Evolutionary conservation across 2,113 vertebrate species (phyloP).

Genomic region (Hucho hucho): DNA sequence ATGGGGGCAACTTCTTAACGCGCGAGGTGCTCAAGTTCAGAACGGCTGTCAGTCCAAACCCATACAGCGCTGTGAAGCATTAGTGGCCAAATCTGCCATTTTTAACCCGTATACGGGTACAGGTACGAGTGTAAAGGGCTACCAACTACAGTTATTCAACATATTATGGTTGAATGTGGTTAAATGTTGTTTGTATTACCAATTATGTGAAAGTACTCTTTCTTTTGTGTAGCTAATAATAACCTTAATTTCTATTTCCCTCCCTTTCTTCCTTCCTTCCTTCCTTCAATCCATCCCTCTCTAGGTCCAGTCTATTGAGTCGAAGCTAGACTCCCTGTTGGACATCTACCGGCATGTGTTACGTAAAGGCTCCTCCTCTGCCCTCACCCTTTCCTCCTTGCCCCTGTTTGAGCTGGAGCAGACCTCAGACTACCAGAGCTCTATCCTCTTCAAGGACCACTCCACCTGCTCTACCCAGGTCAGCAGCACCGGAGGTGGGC

Average conservation of each 20-base stretch:
- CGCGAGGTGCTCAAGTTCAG: no score
- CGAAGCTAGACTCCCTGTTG: conserved; percentile 91
- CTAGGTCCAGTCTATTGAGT: conserved; percentile 96
- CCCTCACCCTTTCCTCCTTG: conserved; percentile 86
- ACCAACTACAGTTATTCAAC: no score
- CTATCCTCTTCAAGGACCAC: conserved; percentile 85
- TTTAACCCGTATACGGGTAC: no score
- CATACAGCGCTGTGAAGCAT: no score
- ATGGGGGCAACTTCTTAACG: no score
- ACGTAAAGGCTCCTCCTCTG: conserved; percentile 87
- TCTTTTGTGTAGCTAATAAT: neutral
- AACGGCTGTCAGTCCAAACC: no score
- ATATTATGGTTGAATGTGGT: no score
- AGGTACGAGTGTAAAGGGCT: no score
- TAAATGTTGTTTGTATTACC: no score
- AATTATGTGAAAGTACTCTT: no score
- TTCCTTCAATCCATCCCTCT: conserved; percentile 1
- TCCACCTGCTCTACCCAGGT: conserved; percentile 80
- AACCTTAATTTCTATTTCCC: neutral
- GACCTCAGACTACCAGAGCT: conserved; percentile 90
- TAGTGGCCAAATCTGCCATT: no score
- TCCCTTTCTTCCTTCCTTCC: neutral
- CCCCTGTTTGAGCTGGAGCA: conserved; percentile 91
- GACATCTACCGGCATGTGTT: conserved; percentile 94
- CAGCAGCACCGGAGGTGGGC: conserved; percentile 49